phyloP scores from a whole-genome alignment of 2,888 invertebrate genomes.

The Apomyelois bistriatella region DNA sequence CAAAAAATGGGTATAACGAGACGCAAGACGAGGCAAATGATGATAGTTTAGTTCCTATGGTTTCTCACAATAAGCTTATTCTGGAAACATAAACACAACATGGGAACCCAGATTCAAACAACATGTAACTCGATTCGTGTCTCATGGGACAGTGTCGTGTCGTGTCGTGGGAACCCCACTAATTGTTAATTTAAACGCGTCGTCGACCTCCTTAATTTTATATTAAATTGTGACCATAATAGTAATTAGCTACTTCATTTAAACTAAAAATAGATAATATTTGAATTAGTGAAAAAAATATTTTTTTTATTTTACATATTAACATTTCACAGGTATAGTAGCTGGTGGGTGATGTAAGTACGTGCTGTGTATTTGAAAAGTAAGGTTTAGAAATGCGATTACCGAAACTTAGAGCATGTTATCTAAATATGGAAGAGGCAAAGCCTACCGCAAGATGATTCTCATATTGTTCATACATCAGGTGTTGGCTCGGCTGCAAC shows the following conservation, averaged over 20 bases:
- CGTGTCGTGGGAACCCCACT: constrained; percentile 67
- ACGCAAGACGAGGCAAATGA: too few species aligned
- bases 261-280: not conserved
- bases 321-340: too few species aligned
- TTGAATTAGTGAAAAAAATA: not conserved
- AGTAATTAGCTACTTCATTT: not conserved
- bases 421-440: constrained; percentile 1
- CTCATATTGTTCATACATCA: constrained; percentile 32
- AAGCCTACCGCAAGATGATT: constrained; percentile 25
- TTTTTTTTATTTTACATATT: too few species aligned
- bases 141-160: constrained; percentile 58
- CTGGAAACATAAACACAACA: not conserved
- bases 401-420: not conserved
- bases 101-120: constrained; percentile 25
- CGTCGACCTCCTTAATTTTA: constrained; percentile 45
- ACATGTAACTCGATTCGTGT: constrained; percentile 31
- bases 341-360: too few species aligned
- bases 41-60: not conserved
- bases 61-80: not conserved
- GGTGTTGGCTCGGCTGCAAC: constrained; percentile 53
- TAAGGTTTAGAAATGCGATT: not conserved
- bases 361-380: too few species aligned
- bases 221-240: constrained; percentile 30
- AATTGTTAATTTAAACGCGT: constrained; percentile 66
- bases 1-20: too few species aligned